Conservation (phyloP, 2,888 invertebrate species). For the Automeris io region DNA sequence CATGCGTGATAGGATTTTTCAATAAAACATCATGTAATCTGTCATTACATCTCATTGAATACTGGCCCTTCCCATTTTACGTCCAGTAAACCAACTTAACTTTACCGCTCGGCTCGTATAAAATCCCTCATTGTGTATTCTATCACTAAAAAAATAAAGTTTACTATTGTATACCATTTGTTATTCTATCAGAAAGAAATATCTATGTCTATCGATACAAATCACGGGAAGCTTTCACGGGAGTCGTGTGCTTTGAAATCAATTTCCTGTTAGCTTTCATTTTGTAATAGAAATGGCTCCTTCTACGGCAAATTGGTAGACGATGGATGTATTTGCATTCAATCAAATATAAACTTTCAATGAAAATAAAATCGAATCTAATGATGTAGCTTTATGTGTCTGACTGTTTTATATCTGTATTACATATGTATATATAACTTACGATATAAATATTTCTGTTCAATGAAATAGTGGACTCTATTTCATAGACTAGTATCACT, state of each 20-base stretch:
- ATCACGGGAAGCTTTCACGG: slow-evolving; percentile 60
- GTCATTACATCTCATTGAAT: slow-evolving; percentile 36
- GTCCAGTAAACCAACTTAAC: slow-evolving; percentile 17
- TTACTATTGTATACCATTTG: slow-evolving; percentile 24
- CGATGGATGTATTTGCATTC: slow-evolving; percentile 21
- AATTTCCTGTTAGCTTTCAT: slow-evolving; percentile 70
- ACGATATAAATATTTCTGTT: too few relatives aligned
- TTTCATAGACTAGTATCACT: too few relatives aligned
- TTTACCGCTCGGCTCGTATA: slow-evolving; percentile 13
- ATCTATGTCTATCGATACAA: slow-evolving; percentile 49
- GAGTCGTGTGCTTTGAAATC: slow-evolving; percentile 62
- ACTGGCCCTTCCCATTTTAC: slow-evolving; percentile 28
- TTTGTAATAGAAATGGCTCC: slow-evolving; percentile 59
- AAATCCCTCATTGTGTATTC: slow-evolving; percentile 8
- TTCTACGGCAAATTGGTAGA: slow-evolving; percentile 37
- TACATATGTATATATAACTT: too few relatives aligned
- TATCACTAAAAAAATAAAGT: slow-evolving; percentile 17
- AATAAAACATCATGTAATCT: slow-evolving; percentile 36
- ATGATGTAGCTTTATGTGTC: too few relatives aligned
- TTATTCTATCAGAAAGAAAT: slow-evolving; percentile 24
- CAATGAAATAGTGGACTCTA: too few relatives aligned
- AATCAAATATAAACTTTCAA: not conserved
- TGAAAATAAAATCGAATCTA: too few relatives aligned
- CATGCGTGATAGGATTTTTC: slow-evolving; percentile 29
- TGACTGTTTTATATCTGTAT: too few relatives aligned